Evolutionary conservation across 2,888 invertebrate species (phyloP).

Genomic region (Tetragonula carbonaria): DNA sequence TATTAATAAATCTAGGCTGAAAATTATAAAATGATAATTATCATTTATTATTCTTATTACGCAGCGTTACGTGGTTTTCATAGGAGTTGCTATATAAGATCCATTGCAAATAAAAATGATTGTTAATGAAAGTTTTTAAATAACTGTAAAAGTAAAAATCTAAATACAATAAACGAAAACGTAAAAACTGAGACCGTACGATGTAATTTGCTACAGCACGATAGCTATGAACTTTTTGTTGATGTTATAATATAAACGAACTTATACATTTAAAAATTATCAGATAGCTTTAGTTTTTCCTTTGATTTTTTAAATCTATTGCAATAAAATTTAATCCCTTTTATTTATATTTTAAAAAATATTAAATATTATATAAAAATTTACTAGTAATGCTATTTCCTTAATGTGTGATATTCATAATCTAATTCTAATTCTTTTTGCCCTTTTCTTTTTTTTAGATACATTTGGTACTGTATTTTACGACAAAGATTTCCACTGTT

Average conservation of each 20-base stretch:
- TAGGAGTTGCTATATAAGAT: neutral
- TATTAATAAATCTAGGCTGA: slow-evolving; percentile 94
- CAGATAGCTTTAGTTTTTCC: neutral
- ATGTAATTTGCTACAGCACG: neutral
- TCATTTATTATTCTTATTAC: neutral
- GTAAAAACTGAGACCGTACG: neutral
- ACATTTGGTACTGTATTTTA: neutral
- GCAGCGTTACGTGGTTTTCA: neutral
- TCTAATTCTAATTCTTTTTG: neutral
- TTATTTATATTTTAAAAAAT: neutral
- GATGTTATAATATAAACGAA: neutral
- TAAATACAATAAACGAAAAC: neutral
- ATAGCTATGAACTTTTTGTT: neutral
- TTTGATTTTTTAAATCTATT: slow-evolving; percentile 1
- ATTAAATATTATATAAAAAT: neutral
- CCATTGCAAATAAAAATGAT: neutral
- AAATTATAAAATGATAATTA: slow-evolving; percentile 68
- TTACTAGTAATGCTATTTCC: neutral
- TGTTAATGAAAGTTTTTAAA: neutral
- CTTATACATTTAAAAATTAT: neutral
- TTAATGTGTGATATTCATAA: neutral
- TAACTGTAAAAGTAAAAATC: neutral
- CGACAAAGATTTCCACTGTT: slow-evolving; percentile 9
- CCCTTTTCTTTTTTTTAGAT: neutral
- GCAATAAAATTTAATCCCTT: neutral